Evolutionary conservation across 2,797 vertebrate genomes (phyloP).

Genomic region (Euthynnus affinis): DNA sequence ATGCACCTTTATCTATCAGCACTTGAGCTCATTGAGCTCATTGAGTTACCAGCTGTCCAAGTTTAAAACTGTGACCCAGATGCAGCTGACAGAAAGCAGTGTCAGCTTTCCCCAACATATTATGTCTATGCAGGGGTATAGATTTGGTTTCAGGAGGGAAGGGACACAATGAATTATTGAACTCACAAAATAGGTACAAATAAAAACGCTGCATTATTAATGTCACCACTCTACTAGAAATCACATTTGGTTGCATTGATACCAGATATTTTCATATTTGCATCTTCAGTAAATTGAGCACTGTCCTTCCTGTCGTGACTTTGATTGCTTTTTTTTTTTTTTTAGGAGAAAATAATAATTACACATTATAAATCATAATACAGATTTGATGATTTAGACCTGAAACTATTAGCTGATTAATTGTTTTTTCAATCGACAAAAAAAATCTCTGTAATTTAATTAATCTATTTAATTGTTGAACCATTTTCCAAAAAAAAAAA

Average conservation of each 20-base stretch:
- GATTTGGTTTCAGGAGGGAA: constrained; percentile 1
- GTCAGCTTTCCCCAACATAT: constrained; percentile 4
- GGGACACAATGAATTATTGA: neutral
- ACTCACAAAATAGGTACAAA: too few species aligned
- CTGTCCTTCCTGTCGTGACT: too few species aligned
- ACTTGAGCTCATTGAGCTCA: constrained; percentile 49
- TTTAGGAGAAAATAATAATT: too few species aligned
- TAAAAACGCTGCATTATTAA: neutral
- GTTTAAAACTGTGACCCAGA: constrained; percentile 44
- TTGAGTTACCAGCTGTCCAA: constrained; percentile 37
- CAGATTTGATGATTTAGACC: neutral
- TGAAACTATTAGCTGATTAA: neutral
- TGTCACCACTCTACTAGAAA: neutral
- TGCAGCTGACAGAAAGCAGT: constrained; percentile 25
- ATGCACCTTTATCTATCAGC: constrained; percentile 61
- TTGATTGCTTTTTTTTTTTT: too few species aligned
- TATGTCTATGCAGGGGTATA: neutral
- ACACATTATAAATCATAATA: neutral
- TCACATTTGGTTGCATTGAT: neutral
- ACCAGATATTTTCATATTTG: neutral
- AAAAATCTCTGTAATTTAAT: neutral
- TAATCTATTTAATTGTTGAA: neutral
- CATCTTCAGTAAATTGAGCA: too few species aligned
- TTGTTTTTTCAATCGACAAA: neutral
- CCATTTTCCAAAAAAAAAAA: neutral